phyloP scores from a whole-genome alignment of 2,113 vertebrate species.

The Eretmochelys imbricata region DNA sequence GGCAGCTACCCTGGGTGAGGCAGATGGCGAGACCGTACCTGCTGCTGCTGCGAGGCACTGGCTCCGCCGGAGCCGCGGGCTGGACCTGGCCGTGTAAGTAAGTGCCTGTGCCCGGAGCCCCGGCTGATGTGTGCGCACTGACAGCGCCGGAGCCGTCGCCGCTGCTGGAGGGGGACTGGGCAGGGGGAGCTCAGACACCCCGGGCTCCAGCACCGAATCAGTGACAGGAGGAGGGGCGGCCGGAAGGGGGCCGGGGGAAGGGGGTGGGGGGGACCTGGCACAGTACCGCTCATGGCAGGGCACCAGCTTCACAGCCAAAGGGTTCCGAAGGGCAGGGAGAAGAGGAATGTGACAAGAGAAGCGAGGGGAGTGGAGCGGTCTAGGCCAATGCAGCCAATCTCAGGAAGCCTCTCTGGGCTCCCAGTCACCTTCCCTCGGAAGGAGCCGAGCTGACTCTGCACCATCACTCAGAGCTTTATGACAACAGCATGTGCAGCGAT shows the following conservation, averaged over 20 bases:
- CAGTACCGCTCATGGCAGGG: background rate
- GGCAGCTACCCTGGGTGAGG: background rate
- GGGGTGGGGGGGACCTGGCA: background rate
- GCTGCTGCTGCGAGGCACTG: background rate
- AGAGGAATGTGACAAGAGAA: background rate
- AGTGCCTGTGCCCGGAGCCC: background rate
- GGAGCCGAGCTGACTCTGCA: background rate
- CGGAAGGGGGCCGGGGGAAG: background rate
- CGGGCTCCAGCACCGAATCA: slow-evolving; percentile 32
- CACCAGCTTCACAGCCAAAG: background rate
- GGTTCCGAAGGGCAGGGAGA: background rate
- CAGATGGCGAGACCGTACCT: slow-evolving; percentile 37
- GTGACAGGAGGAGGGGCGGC: slow-evolving; percentile 35
- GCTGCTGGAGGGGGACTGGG: background rate
- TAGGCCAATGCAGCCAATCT: background rate
- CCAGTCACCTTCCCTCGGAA: background rate
- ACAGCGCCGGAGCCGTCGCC: slow-evolving; percentile 15
- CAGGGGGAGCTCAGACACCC: background rate
- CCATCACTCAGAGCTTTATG: background rate
- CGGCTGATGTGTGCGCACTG: slow-evolving; percentile 29
- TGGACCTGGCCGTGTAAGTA: background rate
- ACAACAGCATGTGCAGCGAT: background rate
- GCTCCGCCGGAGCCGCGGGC: background rate
- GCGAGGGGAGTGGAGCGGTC: background rate
- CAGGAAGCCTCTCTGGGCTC: background rate